Evolutionary conservation across 2,113 vertebrate genomes (phyloP).

Genomic region (Cacatua alba): DNA sequence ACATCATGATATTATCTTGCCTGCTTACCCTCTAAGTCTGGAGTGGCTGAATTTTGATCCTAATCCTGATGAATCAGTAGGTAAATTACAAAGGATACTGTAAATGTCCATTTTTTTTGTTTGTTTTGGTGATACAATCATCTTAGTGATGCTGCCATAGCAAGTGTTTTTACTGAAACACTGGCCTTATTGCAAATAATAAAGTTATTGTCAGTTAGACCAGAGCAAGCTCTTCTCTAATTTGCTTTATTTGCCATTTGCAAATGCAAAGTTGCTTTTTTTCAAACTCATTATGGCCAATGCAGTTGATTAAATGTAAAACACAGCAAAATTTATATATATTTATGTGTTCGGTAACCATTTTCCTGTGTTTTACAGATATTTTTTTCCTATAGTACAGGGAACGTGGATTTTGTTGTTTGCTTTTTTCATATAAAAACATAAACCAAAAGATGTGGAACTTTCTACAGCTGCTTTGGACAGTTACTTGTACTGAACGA

Average conservation of each 20-base stretch:
- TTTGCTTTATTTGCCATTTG: not conserved
- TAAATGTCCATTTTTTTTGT: not conserved
- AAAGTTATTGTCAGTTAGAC: not conserved
- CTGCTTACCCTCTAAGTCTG: slow-evolving; percentile 92
- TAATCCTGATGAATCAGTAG: slow-evolving; percentile 81
- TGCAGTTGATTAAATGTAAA: not conserved
- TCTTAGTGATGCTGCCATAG: not conserved
- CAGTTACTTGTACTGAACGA: not conserved
- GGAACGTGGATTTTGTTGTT: not conserved
- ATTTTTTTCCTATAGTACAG: not conserved
- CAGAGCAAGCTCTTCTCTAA: not conserved
- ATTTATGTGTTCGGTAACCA: not conserved
- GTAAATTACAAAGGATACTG: slow-evolving; percentile 66
- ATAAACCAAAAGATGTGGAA: not conserved
- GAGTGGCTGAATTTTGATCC: slow-evolving; percentile 98
- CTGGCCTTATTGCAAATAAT: not conserved
- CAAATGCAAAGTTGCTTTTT: not conserved
- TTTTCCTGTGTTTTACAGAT: not conserved
- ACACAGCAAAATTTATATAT: not conserved
- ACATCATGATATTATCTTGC: slow-evolving; percentile 92
- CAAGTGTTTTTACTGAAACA: not conserved
- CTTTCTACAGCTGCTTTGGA: not conserved
- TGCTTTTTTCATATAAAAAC: not conserved
- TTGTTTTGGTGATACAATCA: not conserved
- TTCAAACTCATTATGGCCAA: not conserved